Evolutionary conservation across 2,797 vertebrate genomes (phyloP).

Genomic region (Eidolon dupreanum): DNA sequence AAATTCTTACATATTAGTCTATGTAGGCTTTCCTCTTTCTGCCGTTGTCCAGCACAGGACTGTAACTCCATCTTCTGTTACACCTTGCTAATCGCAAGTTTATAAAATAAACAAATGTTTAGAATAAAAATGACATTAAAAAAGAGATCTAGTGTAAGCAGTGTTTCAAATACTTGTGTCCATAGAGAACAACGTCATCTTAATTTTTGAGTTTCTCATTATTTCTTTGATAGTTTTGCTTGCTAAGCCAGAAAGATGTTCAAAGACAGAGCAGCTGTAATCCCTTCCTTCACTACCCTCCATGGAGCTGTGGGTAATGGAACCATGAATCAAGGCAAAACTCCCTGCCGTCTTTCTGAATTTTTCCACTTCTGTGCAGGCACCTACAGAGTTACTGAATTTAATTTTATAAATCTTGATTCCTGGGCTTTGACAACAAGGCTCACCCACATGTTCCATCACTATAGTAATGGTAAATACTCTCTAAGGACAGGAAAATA

Average conservation of each 20-base stretch:
- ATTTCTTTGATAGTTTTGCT: background rate
- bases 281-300: background rate
- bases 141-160: background rate
- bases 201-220: background rate
- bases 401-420: constrained; percentile 28
- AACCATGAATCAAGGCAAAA: background rate
- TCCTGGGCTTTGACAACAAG: background rate
- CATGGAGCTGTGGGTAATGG: background rate
- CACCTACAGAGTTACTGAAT: background rate
- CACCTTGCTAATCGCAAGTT: background rate
- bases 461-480: background rate
- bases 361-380: background rate
- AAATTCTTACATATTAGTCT: background rate
- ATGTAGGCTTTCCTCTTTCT: background rate
- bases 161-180: background rate
- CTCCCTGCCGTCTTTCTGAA: background rate
- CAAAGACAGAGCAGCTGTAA: background rate
- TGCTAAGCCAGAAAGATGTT: background rate
- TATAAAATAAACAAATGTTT: background rate
- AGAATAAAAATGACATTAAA: background rate
- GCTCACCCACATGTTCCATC: background rate
- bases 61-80: background rate
- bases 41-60: background rate
- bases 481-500: background rate
- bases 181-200: background rate